Percentiles rank a stretch among this genome's conserved stretches.
Evolutionary conservation across 2,113 vertebrate genomes (phyloP).

Genomic region (Nothoprocta pentlandii): DNA sequence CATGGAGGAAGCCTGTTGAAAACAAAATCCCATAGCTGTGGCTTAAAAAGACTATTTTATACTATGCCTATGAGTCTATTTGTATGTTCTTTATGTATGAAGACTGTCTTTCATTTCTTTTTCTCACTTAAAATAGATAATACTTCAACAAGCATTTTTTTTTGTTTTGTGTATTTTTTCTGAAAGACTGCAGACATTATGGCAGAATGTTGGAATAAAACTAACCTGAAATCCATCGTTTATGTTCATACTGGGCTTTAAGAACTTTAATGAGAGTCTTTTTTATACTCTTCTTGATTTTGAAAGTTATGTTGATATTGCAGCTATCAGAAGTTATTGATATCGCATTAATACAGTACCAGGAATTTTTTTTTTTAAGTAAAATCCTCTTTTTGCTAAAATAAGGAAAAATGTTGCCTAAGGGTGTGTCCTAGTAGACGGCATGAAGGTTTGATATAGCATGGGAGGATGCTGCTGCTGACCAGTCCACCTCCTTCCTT

Average conservation of each 20-base stretch:
- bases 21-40: background rate
- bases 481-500: background rate
- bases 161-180: background rate
- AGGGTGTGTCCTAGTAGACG: background rate
- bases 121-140: background rate
- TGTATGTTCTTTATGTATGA: background rate
- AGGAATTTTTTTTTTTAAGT: background rate
- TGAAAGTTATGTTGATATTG: background rate
- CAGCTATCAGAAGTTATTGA: background rate
- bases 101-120: background rate
- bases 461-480: background rate
- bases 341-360: background rate
- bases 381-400: background rate
- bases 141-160: background rate
- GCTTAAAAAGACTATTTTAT: background rate
- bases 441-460: background rate
- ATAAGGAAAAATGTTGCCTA: background rate
- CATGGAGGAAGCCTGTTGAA: background rate
- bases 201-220: background rate
- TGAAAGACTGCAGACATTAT: background rate
- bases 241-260: background rate
- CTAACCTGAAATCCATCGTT: background rate
- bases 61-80: background rate
- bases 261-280: background rate
- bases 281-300: background rate